Conservation (phyloP, 2,113 vertebrate genomes). For the Mus spicilegus region DNA sequence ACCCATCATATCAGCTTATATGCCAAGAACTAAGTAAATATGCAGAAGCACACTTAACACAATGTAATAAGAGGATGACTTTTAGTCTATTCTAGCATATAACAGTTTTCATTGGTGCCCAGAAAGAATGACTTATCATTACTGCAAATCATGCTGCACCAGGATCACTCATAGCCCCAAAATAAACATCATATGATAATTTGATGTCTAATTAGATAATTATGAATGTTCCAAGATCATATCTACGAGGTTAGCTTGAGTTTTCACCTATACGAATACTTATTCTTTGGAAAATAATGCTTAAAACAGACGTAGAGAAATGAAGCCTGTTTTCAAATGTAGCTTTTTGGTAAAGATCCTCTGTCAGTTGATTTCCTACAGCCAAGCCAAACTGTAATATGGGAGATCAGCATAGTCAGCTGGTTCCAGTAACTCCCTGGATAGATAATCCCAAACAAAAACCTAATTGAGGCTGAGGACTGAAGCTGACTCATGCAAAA, state of each 20-base stretch:
- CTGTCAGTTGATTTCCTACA: background rate
- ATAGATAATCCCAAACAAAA: conserved; percentile 10
- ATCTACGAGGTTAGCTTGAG: background rate
- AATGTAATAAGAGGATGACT: background rate
- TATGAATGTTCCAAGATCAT: background rate
- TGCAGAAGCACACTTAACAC: too few species aligned
- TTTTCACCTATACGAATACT: background rate
- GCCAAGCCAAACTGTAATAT: background rate
- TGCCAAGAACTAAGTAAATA: background rate
- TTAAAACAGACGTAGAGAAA: background rate
- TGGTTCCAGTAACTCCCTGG: background rate
- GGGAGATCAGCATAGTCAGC: background rate
- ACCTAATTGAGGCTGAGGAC: background rate
- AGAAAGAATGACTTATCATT: background rate
- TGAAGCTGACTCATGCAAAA: background rate
- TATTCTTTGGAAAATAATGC: background rate
- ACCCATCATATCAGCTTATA: background rate
- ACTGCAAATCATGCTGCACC: background rate
- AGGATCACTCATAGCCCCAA: background rate
- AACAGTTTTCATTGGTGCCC: background rate
- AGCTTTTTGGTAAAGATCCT: background rate
- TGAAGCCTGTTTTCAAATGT: background rate
- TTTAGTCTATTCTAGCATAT: background rate
- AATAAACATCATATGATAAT: background rate
- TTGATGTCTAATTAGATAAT: background rate